Base-by-base conservation (phyloP, 2,888 invertebrate genomes). In the Leptura quadrifasciata region DNA sequence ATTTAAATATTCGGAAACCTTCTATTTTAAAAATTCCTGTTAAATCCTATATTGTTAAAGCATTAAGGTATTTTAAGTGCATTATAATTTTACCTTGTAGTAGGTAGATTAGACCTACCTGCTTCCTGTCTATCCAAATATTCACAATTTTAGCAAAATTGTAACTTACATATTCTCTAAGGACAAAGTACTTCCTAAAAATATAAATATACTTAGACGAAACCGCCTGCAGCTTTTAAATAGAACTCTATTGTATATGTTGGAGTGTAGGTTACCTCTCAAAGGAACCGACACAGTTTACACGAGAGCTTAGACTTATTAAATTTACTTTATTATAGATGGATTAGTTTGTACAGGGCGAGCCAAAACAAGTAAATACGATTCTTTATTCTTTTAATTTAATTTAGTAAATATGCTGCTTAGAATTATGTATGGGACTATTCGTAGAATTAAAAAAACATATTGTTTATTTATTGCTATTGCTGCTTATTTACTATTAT, bases 71-170 rank as follows among this genome's bases (percentile, higher is more conserved):
- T 55, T 10, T 57, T 57, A 20, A 57, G 18, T 21, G 9, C 21
- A 20, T 20, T 57, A 6, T 57, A 6, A 9, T 2, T 20, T 21
- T 21, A 20, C 10, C 15, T 57, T 4, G 15, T 20, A 12, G 15
- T 57, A 21, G 10, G 9, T 21, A 20, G 20, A 20, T 57, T 57
- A 57, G 15, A 12, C 57, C 20, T 57, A 12, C 17, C n/a, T 24
- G 52, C 27, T 71, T 71, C 71, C 71, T 71, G 60, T 52, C 61
- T 61, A 71, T 21, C 9, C 21, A 71, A 69, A 58, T 58, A 39
- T 58, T 60, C 17, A 52, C 71, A 72, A 72, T 55, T 68, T 47
- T 54, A 52, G n/a, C 52, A 67, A 60, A 27, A 21, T 31, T 52
- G 47, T 61, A 58, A 54, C 72, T 70, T 71, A 67, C 65, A 52